A percentile compares a stretch with the other conserved stretches of the same genome.
Evolutionary conservation across 2,888 invertebrate genomes (phyloP).

Genomic region (Bombylius discolor): DNA sequence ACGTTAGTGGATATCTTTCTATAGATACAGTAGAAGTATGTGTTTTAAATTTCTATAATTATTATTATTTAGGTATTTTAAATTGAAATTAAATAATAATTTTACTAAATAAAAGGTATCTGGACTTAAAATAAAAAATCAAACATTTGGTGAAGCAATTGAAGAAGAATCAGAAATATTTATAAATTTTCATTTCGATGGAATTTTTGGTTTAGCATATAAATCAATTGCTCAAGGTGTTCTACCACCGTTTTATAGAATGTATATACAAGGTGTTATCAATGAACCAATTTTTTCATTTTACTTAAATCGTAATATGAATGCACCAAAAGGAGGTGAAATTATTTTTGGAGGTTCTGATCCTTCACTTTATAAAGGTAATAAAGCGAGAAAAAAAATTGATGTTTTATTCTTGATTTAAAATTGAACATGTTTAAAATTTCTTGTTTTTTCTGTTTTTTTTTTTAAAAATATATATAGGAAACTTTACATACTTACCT

Average conservation of each 20-base stretch:
- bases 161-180: constrained; percentile 90
- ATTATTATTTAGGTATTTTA: neutral
- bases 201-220: constrained; percentile 92
- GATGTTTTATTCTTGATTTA: neutral
- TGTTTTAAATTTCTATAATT: constrained; percentile 15
- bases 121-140: constrained; percentile 54
- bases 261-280: constrained; percentile 68
- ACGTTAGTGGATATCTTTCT: constrained; percentile 89
- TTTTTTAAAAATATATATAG: constrained; percentile 8
- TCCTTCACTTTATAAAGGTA: constrained; percentile 65
- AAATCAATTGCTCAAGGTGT: constrained; percentile 80
- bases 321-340: constrained; percentile 66
- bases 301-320: constrained; percentile 72
- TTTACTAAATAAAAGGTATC: constrained; percentile 47
- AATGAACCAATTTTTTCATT: constrained; percentile 78
- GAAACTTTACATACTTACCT: constrained; percentile 79
- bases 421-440: too few species aligned
- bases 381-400: too few species aligned
- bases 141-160: constrained; percentile 93
- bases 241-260: constrained; percentile 80
- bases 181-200: constrained; percentile 97
- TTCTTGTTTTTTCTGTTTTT: neutral
- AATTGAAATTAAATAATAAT: neutral
- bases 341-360: constrained; percentile 92
- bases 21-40: constrained; percentile 75